Conservation (phyloP, 2,888 invertebrate species). For the Phania funesta region DNA sequence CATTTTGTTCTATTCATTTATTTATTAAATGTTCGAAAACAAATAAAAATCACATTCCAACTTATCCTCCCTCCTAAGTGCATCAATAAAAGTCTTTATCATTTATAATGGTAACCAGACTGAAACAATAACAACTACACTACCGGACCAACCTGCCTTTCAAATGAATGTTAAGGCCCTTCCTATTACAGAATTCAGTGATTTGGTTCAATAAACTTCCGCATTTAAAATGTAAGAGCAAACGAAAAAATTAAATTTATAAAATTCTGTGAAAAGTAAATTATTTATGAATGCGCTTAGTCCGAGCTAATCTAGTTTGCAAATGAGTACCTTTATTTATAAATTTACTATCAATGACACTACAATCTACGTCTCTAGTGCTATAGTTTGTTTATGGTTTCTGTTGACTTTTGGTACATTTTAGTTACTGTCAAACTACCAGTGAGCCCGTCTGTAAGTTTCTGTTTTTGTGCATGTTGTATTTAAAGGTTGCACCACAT, state of each 20-base stretch:
- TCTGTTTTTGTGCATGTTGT: neutral
- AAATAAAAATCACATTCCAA: too few relatives aligned
- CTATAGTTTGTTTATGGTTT: slow-evolving; percentile 26
- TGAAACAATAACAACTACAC: too few relatives aligned
- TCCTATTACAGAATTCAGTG: too few relatives aligned
- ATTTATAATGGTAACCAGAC: too few relatives aligned
- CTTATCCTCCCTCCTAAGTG: too few relatives aligned
- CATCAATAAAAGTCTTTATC: too few relatives aligned
- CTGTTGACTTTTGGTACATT: slow-evolving; percentile 43
- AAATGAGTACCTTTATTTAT: slow-evolving; percentile 22
- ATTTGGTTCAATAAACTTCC: slow-evolving; percentile 50
- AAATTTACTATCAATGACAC: slow-evolving; percentile 63
- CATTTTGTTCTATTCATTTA: too few relatives aligned
- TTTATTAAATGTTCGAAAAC: too few relatives aligned
- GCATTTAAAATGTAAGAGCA: slow-evolving; percentile 8
- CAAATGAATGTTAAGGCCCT: too few relatives aligned
- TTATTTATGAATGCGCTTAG: slow-evolving; percentile 28
- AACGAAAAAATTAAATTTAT: neutral
- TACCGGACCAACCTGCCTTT: too few relatives aligned
- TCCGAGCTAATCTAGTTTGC: slow-evolving; percentile 8
- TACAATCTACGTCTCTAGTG: slow-evolving; percentile 26
- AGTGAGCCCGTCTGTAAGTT: slow-evolving; percentile 7
- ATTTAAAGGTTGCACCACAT: slow-evolving; percentile 63
- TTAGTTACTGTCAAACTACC: slow-evolving; percentile 58
- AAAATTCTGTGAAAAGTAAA: slow-evolving; percentile 32